Percentiles rank a stretch among this genome's conserved stretches.
phyloP scores from a whole-genome alignment of 2,113 vertebrate genomes.

The Apodemus speciosus region DNA sequence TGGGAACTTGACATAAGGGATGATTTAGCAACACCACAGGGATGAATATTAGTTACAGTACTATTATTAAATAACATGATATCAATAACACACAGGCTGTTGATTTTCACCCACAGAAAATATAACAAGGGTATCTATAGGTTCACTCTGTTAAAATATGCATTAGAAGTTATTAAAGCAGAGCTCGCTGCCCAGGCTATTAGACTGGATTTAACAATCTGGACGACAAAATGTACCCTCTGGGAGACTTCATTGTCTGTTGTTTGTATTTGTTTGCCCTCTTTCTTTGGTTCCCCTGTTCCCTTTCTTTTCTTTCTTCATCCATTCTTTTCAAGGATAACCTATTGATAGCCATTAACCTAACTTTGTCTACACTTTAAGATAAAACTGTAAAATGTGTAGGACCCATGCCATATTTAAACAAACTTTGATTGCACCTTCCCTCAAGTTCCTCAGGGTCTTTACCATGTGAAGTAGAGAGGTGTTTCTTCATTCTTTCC shows the following conservation, averaged over 20 bases:
- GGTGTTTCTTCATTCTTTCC: neutral
- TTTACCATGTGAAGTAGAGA: neutral
- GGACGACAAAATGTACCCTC: neutral
- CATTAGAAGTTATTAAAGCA: neutral
- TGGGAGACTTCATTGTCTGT: neutral
- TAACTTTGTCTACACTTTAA: neutral
- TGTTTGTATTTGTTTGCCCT: neutral
- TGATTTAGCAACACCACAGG: slow-evolving; percentile 24
- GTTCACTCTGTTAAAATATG: neutral
- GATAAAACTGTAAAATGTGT: neutral
- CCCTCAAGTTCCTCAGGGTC: neutral
- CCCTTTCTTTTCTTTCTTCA: neutral
- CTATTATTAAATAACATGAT: slow-evolving; percentile 9
- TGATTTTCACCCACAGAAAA: slow-evolving; percentile 35
- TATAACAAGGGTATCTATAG: neutral
- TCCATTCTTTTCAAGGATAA: neutral
- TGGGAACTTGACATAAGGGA: neutral
- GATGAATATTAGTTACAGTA: slow-evolving; percentile 44
- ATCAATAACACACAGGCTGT: slow-evolving; percentile 25
- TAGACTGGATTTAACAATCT: neutral
- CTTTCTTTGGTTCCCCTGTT: neutral
- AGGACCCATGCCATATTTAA: neutral
- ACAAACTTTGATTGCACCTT: neutral
- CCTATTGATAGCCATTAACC: neutral
- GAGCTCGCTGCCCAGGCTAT: neutral